Base-by-base conservation (phyloP, 2,113 vertebrate genomes). In the Neolamprologus tretocephalus region DNA sequence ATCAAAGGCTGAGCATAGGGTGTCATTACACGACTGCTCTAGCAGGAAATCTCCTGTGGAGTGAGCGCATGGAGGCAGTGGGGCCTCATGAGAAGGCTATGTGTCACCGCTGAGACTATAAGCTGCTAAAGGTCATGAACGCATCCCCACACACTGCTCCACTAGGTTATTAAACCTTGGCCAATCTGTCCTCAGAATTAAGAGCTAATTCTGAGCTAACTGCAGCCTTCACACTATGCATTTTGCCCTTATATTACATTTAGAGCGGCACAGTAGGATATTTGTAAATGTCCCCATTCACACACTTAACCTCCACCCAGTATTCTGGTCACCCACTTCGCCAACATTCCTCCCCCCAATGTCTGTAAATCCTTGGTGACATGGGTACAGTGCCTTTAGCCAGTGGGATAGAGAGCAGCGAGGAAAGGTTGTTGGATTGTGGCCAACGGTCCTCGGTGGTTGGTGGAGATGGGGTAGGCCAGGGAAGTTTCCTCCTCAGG, bases 321-420 rank as follows among this genome's bases (percentile, higher is more conserved):
- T 66, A 37, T 66, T 66, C 61, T 1, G 19, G 33, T 37, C 33
- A 37, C 61, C 31, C 17, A 35, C 61, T n/a, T 35, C 9, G 4
- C 31, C 17, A 66, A 35, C 17, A 66, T 66, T 66, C 61, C 61
- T 66, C 9, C 31, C 31, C 10, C 17, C 1, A 35, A 12, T 66
- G 31, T 66, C 10, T 12, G 61, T 66, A 66, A 66, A 7, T 35
- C 31, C 31, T 66, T 66, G 61, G 61, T 35, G 31, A 66, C 9
- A 12, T n/a, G 61, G 61, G 1, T 66, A 66, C 31, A 66, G 61
- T 35, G 17, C 31, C 61, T 66, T 66, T 66, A 66, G 61, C 17
- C 0, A 1, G 1, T 35, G 61, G 31, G 31, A 61, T 1, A 61
- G 57, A 61, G 57, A 35, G 61, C 61, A 12, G 17, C 17, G 0